Evolutionary conservation across 2,113 vertebrate species (phyloP), one percentile per base, ranked within the genome.

Genomic region (Hydrolagus affinis): DNA sequence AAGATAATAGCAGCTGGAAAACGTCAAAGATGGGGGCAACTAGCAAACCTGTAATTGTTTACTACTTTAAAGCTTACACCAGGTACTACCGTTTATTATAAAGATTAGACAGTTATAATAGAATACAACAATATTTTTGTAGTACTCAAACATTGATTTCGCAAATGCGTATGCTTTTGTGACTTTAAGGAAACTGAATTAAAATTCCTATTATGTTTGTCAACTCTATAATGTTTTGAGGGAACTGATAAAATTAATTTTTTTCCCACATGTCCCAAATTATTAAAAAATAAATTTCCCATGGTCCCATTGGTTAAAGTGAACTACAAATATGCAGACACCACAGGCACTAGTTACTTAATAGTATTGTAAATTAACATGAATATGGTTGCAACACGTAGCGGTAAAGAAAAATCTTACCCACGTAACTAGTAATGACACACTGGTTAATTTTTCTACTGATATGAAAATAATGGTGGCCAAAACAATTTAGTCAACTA

Each of bases 381-480:
- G 3, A 0, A 60, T 74, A 8, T 8, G 21, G 72, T 0, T 15
- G 59, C 12, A 60, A 28, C n/a, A 76, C 12, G 14, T 8, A 8
- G 44, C 66, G 17, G 66, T 4, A 25, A 28, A 15, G 66, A 10
- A 25, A 28, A 15, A 44, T 32, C 30, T 10, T 19, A 21, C 3
- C 32, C 73, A 15, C 56, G 25, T 75, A 17, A 10, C 59, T 9
- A 64, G 59, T 25, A n/a, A 60, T 80, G 59, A n/a, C 19, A 62
- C 15, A 32, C 15, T 15, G 66, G 60, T 2, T 62, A 62, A 78
- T 8, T n/a, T 44, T 44, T 60, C 21, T 57, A n/a, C 56, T 23
- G 19, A 30, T 66, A 66, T 66, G 78, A 83, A 83, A 83, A 30
- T 66, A 32, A 83, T 30, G 60, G 60, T 83, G 15, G 78, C 10